A percentile compares a stretch with the other conserved stretches of the same genome.
Conservation (phyloP, 2,888 invertebrate genomes). For the Thecophora atra region DNA sequence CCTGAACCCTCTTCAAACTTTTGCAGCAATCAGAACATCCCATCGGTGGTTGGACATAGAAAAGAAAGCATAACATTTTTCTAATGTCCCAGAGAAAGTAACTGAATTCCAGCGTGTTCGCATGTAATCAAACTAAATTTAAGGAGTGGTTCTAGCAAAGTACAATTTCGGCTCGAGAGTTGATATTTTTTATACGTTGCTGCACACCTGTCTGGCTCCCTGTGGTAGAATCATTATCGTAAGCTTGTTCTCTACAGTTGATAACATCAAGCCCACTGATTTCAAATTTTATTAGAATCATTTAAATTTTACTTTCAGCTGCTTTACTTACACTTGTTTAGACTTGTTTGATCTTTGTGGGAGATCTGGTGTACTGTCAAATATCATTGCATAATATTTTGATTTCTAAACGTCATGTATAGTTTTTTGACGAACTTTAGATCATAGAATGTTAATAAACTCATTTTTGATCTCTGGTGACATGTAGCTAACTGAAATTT, state of each 20-base stretch:
- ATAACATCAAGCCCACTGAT: constrained; percentile 26
- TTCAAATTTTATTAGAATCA: constrained; percentile 14
- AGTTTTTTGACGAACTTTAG: constrained; percentile 34
- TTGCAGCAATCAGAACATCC: too few relatives aligned
- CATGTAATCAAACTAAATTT: constrained; percentile 32
- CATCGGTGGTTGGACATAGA: constrained; percentile 38
- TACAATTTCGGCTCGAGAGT: constrained; percentile 34
- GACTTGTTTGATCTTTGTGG: constrained; percentile 27
- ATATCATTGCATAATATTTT: constrained; percentile 34
- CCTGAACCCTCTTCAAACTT: too few relatives aligned
- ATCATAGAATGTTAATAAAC: constrained; percentile 28
- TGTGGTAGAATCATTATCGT: constrained; percentile 34
- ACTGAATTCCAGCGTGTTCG: constrained; percentile 9
- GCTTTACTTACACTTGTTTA: constrained; percentile 34
- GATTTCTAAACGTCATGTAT: constrained; percentile 27
- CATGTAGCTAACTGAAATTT: background rate
- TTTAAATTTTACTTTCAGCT: constrained; percentile 26
- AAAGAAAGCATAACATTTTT: constrained; percentile 34
- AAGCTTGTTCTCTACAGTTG: constrained; percentile 36
- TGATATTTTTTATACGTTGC: constrained; percentile 32
- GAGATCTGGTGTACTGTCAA: constrained; percentile 28
- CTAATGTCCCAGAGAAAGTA: constrained; percentile 37
- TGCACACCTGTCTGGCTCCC: constrained; percentile 34
- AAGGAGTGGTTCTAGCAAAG: constrained; percentile 37
- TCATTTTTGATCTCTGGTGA: background rate